phyloP scores from a whole-genome alignment of 2,113 vertebrate genomes.

The Tyrannus savana region DNA sequence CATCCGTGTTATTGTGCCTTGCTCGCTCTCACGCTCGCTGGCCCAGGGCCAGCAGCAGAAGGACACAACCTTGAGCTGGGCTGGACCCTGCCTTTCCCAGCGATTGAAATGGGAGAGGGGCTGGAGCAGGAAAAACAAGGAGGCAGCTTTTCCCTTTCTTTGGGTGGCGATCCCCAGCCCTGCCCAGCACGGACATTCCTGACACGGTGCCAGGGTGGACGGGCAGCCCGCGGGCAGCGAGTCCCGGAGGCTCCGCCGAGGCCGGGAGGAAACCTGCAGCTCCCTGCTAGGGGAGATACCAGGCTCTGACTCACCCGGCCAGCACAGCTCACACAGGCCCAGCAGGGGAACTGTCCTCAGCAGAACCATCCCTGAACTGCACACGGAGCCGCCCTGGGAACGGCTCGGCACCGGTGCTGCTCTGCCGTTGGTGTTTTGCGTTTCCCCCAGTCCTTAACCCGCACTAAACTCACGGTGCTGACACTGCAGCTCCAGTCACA shows the following conservation, averaged over 20 bases:
- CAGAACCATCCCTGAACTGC: not conserved
- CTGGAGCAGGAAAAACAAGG: slow-evolving; percentile 31
- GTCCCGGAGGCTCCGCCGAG: accelerated
- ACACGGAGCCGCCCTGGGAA: accelerated
- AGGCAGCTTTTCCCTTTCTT: slow-evolving; percentile 52
- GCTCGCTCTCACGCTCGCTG: slow-evolving; percentile 34
- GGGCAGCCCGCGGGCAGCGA: not conserved
- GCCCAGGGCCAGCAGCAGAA: slow-evolving; percentile 45
- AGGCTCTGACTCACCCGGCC: not conserved
- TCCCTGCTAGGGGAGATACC: accelerated
- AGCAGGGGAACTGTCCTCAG: not conserved
- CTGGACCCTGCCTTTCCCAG: slow-evolving; percentile 38
- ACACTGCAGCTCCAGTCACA: not conserved
- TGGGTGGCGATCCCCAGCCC: not conserved
- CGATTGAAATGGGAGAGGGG: not conserved
- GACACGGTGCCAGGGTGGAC: not conserved
- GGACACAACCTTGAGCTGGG: slow-evolving; percentile 15
- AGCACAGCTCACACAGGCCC: not conserved
- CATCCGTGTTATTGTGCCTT: slow-evolving; percentile 54
- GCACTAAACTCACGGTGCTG: accelerated
- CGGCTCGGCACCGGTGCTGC: not conserved
- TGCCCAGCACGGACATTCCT: not conserved
- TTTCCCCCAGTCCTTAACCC: not conserved
- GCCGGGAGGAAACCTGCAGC: not conserved
- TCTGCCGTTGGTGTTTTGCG: not conserved